A percentile compares a stretch with the other conserved stretches of the same genome.
phyloP scores from a whole-genome alignment of 2,888 invertebrate species.

The Chaitophorus viminalis region DNA sequence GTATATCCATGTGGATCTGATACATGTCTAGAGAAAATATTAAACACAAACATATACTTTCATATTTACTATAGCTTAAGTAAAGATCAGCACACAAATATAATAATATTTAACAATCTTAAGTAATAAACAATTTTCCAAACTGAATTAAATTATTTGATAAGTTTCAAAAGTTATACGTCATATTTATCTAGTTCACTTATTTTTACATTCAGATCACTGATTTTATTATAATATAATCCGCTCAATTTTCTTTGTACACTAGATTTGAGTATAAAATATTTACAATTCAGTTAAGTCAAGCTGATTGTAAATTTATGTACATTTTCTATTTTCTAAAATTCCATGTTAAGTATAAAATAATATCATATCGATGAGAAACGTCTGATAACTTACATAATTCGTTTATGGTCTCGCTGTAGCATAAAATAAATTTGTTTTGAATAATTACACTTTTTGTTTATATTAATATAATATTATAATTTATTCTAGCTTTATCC shows the following conservation, averaged over 20 bases:
- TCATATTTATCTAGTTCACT: background rate
- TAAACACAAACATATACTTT: background rate
- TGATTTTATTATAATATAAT: background rate
- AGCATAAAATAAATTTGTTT: background rate
- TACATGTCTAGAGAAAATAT: background rate
- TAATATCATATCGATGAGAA: too few species aligned
- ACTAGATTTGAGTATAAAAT: background rate
- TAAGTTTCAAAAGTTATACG: background rate
- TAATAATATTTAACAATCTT: background rate
- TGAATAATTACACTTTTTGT: background rate
- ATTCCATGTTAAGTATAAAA: too few species aligned
- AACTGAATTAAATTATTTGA: background rate
- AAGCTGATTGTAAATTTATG: background rate
- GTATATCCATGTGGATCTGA: background rate
- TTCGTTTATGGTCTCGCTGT: background rate
- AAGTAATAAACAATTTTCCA: background rate
- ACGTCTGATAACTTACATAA: too few species aligned
- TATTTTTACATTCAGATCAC: background rate
- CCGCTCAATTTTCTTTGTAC: background rate
- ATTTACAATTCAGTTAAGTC: background rate
- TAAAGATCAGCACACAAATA: background rate
- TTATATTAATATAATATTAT: background rate
- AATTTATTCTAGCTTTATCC: background rate
- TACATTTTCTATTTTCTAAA: background rate
- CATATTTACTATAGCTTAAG: too few species aligned